Conservation (phyloP, 92 coral and sea anemone species). For the Metridium senile region DNA sequence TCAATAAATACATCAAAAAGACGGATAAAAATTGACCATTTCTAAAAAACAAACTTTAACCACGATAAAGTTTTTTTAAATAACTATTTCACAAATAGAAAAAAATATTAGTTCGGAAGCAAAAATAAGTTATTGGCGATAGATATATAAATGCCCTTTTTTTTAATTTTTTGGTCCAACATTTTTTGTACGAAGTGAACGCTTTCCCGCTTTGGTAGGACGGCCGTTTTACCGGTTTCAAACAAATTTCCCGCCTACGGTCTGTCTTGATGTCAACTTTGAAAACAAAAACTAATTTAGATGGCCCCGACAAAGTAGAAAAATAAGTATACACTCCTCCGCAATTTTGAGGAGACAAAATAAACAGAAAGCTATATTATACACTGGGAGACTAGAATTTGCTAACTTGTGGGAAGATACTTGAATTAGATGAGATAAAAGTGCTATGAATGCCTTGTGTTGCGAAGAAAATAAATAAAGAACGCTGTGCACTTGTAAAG, state of each 20-base stretch:
- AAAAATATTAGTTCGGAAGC: too few species aligned
- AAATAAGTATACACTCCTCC: not conserved
- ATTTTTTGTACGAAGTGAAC: too few species aligned
- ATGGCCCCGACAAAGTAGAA: not conserved
- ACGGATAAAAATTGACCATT: not conserved
- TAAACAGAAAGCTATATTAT: not conserved
- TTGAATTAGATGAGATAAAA: not conserved
- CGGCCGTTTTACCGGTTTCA: not conserved
- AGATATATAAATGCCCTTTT: too few species aligned
- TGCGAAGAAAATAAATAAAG: too few species aligned
- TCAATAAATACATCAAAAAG: not conserved
- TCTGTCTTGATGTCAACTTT: not conserved
- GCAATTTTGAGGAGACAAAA: too few species aligned
- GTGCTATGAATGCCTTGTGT: too few species aligned
- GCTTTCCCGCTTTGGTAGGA: too few species aligned
- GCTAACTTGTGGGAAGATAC: not conserved
- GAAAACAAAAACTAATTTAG: not conserved
- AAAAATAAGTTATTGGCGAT: too few species aligned
- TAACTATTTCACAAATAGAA: too few species aligned
- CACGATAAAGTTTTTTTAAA: not conserved
- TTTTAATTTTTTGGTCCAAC: too few species aligned
- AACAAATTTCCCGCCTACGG: not conserved
- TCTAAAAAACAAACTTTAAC: not conserved
- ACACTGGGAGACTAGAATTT: not conserved
- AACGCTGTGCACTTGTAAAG: too few species aligned